Evolutionary conservation across 2,888 invertebrate species (phyloP).

Genomic region (Syrista parreyssii): DNA sequence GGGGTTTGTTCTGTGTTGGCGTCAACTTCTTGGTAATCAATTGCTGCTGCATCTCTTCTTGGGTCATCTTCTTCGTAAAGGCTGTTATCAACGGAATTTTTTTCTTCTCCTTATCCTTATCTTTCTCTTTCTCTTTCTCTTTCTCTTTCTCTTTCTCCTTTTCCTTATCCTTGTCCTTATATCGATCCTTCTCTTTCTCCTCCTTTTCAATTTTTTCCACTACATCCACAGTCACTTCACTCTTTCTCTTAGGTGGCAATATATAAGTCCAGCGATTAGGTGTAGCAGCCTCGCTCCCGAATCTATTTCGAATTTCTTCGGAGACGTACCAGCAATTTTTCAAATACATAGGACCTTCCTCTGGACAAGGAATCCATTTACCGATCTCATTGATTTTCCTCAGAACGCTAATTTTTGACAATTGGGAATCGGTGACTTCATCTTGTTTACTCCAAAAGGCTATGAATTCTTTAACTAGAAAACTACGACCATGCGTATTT

Average conservation of each 20-base stretch:
- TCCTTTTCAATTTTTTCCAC: slow-evolving; percentile 27
- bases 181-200: slow-evolving; percentile 33
- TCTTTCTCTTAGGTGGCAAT: slow-evolving; percentile 43
- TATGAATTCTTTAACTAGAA: slow-evolving; percentile 74
- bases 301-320: slow-evolving; percentile 69
- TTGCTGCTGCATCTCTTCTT: slow-evolving; percentile 58
- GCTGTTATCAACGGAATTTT: slow-evolving; percentile 67
- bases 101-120: slow-evolving; percentile 48
- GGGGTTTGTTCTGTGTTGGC: slow-evolving; percentile 31
- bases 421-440: slow-evolving; percentile 42
- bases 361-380: slow-evolving; percentile 70
- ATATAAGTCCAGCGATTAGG: slow-evolving; percentile 72
- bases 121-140: slow-evolving; percentile 35
- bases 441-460: slow-evolving; percentile 69
- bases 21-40: slow-evolving; percentile 25
- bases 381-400: slow-evolving; percentile 73
- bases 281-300: slow-evolving; percentile 66
- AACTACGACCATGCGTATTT: slow-evolving; percentile 70
- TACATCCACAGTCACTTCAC: slow-evolving; percentile 15
- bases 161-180: slow-evolving; percentile 37
- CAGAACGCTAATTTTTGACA: slow-evolving; percentile 66
- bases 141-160: slow-evolving; percentile 30
- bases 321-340: slow-evolving; percentile 77
- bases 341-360: slow-evolving; percentile 69
- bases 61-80: slow-evolving; percentile 64